These are phyloP conservation scores for Psittacula echo DNA, from an alignment of 2,797 vertebrate genomes.

Conservation along the genomic window DNA sequence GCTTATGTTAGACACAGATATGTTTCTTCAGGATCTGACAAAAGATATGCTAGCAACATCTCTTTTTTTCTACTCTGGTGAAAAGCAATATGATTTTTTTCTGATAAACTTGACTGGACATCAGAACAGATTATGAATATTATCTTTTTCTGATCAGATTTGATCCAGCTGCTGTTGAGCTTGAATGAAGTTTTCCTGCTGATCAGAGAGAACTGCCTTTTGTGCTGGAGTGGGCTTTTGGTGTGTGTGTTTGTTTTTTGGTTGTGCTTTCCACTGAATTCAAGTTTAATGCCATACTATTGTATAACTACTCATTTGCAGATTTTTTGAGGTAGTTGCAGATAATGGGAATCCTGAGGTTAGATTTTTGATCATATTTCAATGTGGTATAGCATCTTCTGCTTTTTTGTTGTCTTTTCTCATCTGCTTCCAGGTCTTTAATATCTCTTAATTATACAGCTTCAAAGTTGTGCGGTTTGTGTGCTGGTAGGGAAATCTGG, in stretches of 20 bases:
- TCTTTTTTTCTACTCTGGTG: background rate
- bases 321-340: background rate
- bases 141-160: background rate
- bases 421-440: constrained; percentile 3
- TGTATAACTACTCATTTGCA: background rate
- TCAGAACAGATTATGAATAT: background rate
- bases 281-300: background rate
- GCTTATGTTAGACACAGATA: background rate
- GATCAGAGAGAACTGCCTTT: background rate
- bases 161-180: background rate
- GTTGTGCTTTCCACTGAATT: background rate
- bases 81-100: background rate
- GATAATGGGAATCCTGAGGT: background rate
- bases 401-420: background rate
- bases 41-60: background rate
- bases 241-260: background rate
- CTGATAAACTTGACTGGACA: background rate
- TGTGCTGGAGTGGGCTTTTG: background rate
- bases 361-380: background rate
- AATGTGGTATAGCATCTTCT: background rate
- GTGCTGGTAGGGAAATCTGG: background rate
- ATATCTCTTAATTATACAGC: background rate
- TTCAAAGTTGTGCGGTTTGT: background rate
- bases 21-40: background rate
- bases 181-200: background rate